phyloP scores from a whole-genome alignment of 2,113 vertebrate species.

The Lagopus leucura region DNA sequence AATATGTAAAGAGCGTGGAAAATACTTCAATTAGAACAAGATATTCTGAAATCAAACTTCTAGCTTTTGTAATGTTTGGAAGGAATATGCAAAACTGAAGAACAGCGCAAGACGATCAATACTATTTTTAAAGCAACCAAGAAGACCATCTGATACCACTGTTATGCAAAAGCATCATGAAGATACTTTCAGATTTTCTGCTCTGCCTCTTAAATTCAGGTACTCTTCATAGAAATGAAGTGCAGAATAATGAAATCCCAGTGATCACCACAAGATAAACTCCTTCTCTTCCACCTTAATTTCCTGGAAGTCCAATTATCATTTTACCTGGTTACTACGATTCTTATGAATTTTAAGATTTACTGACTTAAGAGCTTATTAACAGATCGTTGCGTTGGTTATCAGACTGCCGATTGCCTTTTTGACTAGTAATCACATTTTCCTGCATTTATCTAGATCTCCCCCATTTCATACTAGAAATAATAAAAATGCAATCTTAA shows the following conservation, averaged over 20 bases:
- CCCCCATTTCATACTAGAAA: not conserved
- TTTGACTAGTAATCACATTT: not conserved
- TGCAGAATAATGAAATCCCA: not conserved
- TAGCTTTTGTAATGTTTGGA: not conserved
- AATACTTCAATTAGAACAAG: not conserved
- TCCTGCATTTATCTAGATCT: not conserved
- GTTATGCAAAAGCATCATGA: not conserved
- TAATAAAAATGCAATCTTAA: not conserved
- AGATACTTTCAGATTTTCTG: not conserved
- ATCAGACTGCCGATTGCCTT: not conserved
- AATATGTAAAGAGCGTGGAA: not conserved
- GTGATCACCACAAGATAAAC: not conserved
- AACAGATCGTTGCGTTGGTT: not conserved
- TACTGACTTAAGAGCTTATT: not conserved
- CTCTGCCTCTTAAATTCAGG: not conserved
- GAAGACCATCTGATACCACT: not conserved
- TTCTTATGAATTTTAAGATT: not conserved
- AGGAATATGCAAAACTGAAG: not conserved
- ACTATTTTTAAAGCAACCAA: not conserved
- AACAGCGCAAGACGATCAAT: not conserved
- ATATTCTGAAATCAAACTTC: not conserved
- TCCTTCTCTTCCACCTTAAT: not conserved
- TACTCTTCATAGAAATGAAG: not conserved
- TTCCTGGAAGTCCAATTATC: not conserved
- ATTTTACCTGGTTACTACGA: not conserved